Conservation (phyloP, 2,888 invertebrate genomes). For the Torymus tubicola region DNA sequence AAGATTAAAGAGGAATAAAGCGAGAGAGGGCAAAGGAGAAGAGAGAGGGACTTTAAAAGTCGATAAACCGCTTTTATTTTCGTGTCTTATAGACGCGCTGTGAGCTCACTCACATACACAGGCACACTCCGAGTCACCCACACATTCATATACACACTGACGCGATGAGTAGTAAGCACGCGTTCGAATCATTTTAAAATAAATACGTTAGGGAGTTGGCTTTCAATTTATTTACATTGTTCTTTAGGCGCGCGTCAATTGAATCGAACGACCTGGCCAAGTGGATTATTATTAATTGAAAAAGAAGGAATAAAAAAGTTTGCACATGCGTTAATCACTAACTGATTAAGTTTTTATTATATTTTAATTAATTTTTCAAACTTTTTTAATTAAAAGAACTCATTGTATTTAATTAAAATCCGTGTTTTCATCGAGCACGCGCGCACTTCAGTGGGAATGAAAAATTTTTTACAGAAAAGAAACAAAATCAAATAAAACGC, state of each 20-base stretch:
- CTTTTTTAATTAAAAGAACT: constrained; percentile 22
- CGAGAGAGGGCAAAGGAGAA: background rate
- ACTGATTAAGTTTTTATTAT: too few species aligned
- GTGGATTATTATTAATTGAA: too few species aligned
- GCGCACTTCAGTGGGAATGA: background rate
- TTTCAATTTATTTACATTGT: too few species aligned
- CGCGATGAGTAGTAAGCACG: background rate
- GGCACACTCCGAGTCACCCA: too few species aligned
- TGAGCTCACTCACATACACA: too few species aligned
- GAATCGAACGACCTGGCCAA: background rate
- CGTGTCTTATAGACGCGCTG: constrained; percentile 29
- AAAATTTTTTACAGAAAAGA: constrained; percentile 2
- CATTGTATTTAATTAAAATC: too few species aligned
- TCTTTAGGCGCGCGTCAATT: background rate
- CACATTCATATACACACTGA: too few species aligned
- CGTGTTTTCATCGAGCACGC: too few species aligned
- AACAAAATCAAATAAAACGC: constrained; percentile 38
- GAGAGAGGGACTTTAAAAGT: constrained; percentile 41
- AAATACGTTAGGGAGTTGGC: background rate
- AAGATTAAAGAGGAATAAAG: constrained; percentile 48
- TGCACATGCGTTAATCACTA: too few species aligned
- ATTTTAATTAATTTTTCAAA: too few species aligned
- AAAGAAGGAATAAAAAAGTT: too few species aligned
- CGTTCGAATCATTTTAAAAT: background rate
- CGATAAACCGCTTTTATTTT: constrained; percentile 53